Evolutionary conservation across 1,140 invertebrate genomes (phyloP).

Genomic region (Heliconius eleuchia): DNA sequence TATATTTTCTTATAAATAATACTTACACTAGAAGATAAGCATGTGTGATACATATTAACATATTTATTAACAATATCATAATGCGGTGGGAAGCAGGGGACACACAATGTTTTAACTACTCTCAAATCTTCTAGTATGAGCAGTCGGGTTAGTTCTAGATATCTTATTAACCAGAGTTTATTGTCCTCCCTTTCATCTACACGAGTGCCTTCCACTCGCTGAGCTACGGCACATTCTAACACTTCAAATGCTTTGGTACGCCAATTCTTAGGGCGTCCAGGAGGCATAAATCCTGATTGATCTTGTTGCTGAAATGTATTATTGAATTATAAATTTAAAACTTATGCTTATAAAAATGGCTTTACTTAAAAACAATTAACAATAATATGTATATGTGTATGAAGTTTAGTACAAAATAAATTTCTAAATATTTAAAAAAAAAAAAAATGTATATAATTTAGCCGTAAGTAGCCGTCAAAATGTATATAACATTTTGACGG

Average conservation of each 20-base stretch:
- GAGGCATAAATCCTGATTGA: slow-evolving; percentile 94
- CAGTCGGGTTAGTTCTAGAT: slow-evolving; percentile 89
- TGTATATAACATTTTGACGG: too few species aligned
- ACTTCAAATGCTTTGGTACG: slow-evolving; percentile 92
- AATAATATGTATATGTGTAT: too few species aligned
- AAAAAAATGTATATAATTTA: too few species aligned
- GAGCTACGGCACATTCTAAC: slow-evolving; percentile 91
- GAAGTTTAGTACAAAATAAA: too few species aligned
- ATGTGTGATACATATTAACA: slow-evolving; percentile 96
- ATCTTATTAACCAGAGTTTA: slow-evolving; percentile 97
- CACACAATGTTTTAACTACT: slow-evolving; percentile 95
- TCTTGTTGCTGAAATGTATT: slow-evolving; percentile 83
- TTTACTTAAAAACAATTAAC: too few species aligned
- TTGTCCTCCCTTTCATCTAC: slow-evolving; percentile 95
- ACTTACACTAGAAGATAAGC: slow-evolving; percentile 92
- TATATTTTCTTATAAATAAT: neutral
- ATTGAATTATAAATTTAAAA: neutral
- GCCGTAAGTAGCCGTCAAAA: too few species aligned
- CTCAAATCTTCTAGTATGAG: slow-evolving; percentile 95
- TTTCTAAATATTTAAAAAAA: too few species aligned
- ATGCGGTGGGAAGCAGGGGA: slow-evolving; percentile 97
- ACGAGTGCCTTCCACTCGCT: slow-evolving; percentile 94
- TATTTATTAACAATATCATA: slow-evolving; percentile 96
- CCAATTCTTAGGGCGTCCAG: slow-evolving; percentile 96
- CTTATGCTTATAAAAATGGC: neutral